phyloP scores from a whole-genome alignment of 2,113 vertebrate species.

The Macrotus californicus region DNA sequence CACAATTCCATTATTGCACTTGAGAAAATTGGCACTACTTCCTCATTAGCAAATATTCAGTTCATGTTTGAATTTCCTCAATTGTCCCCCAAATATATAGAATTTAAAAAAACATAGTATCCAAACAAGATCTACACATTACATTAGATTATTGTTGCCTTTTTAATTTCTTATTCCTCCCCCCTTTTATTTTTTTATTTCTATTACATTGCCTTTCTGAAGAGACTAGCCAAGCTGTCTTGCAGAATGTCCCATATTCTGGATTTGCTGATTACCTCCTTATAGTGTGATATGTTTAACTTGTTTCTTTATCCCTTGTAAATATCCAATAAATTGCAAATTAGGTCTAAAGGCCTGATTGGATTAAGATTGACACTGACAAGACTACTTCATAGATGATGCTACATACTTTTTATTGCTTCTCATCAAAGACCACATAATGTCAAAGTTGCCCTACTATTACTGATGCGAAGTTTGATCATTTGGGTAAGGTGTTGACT shows the following conservation, averaged over 20 bases:
- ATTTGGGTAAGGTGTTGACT: not conserved
- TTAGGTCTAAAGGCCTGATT: not conserved
- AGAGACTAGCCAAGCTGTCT: not conserved
- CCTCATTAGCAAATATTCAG: conserved; percentile 3
- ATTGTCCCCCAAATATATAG: not conserved
- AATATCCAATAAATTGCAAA: not conserved
- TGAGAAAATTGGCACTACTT: not conserved
- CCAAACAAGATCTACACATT: not conserved
- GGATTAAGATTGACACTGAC: not conserved
- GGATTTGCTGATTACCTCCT: not conserved
- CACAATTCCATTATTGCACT: not conserved
- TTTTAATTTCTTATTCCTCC: not conserved
- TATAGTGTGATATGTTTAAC: not conserved
- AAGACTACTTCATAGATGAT: conserved; percentile 26
- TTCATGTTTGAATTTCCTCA: conserved; percentile 30
- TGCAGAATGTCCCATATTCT: not conserved
- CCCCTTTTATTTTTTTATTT: not conserved
- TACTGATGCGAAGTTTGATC: not conserved
- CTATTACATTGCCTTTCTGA: not conserved
- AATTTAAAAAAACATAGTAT: not conserved
- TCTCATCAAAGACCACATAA: not conserved
- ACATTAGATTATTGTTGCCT: not conserved
- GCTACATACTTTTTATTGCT: not conserved
- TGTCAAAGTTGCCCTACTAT: not conserved
- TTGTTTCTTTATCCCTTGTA: not conserved